These are phyloP conservation scores for Pungitius pungitius DNA, from an alignment of 2,113 vertebrate genomes.

Conservation along the genomic window DNA sequence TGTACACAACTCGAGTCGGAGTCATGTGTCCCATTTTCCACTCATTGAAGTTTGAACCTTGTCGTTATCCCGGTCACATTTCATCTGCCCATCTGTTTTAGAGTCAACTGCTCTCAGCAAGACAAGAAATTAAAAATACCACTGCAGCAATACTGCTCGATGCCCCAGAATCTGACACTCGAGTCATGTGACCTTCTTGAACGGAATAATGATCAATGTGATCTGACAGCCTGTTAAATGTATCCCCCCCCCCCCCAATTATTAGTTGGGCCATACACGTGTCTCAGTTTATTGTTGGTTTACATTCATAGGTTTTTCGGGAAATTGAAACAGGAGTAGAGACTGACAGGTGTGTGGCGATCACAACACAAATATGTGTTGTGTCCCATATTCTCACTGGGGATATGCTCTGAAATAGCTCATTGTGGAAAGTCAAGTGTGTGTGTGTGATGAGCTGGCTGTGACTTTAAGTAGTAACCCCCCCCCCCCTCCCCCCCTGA, in stretches of 20 bases:
- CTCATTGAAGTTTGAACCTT: slow-evolving; percentile 32
- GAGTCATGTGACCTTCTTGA: background rate
- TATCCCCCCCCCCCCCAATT: background rate
- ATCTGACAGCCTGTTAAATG: background rate
- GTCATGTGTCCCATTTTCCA: background rate
- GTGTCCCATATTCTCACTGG: slow-evolving; percentile 25
- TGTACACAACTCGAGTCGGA: background rate
- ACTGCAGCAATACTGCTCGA: slow-evolving; percentile 20
- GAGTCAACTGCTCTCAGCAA: slow-evolving; percentile 8
- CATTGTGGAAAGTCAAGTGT: slow-evolving; percentile 27
- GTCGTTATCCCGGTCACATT: slow-evolving; percentile 37
- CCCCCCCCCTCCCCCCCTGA: background rate
- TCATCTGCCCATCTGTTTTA: slow-evolving; percentile 7
- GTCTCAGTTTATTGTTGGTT: background rate
- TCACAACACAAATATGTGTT: slow-evolving; percentile 15
- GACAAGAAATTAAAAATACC: slow-evolving; percentile 22
- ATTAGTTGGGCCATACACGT: background rate
- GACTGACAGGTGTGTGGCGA: background rate
- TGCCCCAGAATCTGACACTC: background rate
- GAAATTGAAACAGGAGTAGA: background rate
- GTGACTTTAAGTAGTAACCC: slow-evolving; percentile 32
- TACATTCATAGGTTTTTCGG: background rate
- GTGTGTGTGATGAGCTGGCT: slow-evolving; percentile 21
- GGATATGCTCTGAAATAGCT: slow-evolving; percentile 18
- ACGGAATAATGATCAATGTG: slow-evolving; percentile 14